Percentiles rank a stretch among this genome's conserved stretches.
Conservation (phyloP, 2,113 vertebrate species). For the Hippocampus abdominalis region DNA sequence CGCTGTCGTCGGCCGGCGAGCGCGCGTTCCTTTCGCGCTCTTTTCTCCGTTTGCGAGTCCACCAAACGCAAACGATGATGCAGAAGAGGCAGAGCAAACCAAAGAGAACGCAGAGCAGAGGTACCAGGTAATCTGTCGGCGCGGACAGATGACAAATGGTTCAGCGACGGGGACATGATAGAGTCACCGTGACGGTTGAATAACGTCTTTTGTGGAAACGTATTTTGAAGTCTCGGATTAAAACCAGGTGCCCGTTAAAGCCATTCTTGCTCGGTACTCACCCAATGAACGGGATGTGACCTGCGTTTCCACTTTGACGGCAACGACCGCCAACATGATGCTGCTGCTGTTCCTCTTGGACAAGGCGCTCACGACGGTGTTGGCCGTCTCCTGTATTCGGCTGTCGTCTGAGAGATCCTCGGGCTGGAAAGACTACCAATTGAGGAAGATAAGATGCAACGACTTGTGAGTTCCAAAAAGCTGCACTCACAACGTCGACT, state of each 20-base stretch:
- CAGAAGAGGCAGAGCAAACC: constrained; percentile 86
- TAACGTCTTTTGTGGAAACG: not conserved
- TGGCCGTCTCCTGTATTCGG: constrained; percentile 83
- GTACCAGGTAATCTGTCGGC: constrained; percentile 82
- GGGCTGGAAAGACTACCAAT: constrained; percentile 80
- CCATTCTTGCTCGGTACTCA: constrained; percentile 43
- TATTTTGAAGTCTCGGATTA: too few species aligned
- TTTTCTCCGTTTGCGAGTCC: constrained; percentile 96
- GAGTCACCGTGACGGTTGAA: not conserved
- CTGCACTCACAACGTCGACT: not conserved
- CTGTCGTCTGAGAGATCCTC: constrained; percentile 83
- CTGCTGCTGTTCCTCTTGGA: constrained; percentile 89
- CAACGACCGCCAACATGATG: constrained; percentile 83
- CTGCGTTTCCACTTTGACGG: constrained; percentile 92
- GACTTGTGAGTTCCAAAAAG: not conserved
- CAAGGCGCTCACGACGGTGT: constrained; percentile 83
- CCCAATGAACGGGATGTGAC: constrained; percentile 73
- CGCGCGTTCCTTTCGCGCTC: constrained; percentile 81
- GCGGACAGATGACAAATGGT: not conserved
- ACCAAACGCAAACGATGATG: constrained; percentile 88
- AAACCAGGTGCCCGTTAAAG: too few species aligned
- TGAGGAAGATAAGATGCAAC: constrained; percentile 7
- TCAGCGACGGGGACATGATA: not conserved
- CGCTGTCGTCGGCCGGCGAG: constrained; percentile 72
- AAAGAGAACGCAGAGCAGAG: constrained; percentile 79